Evolutionary conservation across 2,113 vertebrate genomes (phyloP), one percentile per base, ranked within the genome.

Genomic region (Epinephelus fuscoguttatus): DNA sequence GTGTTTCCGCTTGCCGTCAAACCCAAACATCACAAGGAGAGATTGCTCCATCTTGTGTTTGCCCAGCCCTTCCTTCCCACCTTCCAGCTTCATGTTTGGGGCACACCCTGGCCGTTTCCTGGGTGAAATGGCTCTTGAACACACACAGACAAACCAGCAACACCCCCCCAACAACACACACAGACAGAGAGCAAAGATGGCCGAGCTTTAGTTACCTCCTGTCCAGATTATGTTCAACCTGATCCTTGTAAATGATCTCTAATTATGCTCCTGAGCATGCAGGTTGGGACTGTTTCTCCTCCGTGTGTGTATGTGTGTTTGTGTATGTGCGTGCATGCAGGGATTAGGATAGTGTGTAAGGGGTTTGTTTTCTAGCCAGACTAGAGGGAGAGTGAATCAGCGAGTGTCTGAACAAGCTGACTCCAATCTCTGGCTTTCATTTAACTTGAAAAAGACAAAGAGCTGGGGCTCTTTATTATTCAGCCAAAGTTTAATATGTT

Each of bases 41-140:
- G 79, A 90, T 92, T 93, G 81, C 87, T 77, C 87, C 81, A 89
- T 90, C 83, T 72, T 84, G 55, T 93, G 90, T 94, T 94, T 94
- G 84, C 64, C 81, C 82, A 88, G 61, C 86, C 90, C 86, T 80
- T 91, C 89, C 90, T 84, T 89, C 83, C 85, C 80, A 90, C 85
- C 91, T 85, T 76, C 79, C 42, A 93, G 80, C 83, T 89, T 77
- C 84, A 91, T 90, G 89, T 88, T 92, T 93, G 91, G 86, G 80
- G 73, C 92, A 77, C 83, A 90, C 90, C 89, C 86, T 60, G 86
- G 53, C 80, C 23, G 86, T 92, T 90, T 94, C 91, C 64, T 82
- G 61, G 87, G 84, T 85, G 60, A 92, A 87, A 61, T 81, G 50
- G 55, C 84, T 75, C 30, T 74, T 77, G 64, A 63, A 30, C 40